Evolutionary conservation across 64 coral and sea anemone species (phyloP).

Genomic region (Trachythela sp.): DNA sequence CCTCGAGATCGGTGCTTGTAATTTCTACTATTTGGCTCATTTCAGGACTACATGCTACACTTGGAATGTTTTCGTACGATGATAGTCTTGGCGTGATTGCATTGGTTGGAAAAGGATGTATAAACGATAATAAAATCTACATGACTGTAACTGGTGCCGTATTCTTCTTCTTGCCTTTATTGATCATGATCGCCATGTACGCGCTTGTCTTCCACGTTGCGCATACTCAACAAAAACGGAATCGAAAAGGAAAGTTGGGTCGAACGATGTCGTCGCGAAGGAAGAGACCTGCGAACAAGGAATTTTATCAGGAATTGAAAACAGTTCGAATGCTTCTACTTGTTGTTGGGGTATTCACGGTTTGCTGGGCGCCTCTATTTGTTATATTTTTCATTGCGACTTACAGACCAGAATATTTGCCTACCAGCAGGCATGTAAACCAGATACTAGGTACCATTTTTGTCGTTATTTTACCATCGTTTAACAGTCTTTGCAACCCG

Average conservation of each 20-base stretch:
- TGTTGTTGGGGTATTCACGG: neutral
- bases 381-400: neutral
- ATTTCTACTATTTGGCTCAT: constrained; percentile 36
- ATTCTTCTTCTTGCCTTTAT: constrained; percentile 12
- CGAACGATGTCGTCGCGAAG: neutral
- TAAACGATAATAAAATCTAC: constrained; percentile 26
- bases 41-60: constrained; percentile 6
- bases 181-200: neutral
- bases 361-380: constrained; percentile 5
- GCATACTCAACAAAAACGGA: neutral
- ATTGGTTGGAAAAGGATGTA: constrained; percentile 15
- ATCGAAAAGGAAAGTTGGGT: neutral
- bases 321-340: constrained; percentile 9
- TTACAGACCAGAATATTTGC: neutral
- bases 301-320: constrained; percentile 15
- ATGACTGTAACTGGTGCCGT: neutral
- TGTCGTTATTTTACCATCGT: neutral
- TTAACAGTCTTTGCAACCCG: constrained; percentile 12
- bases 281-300: neutral
- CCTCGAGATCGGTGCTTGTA: neutral
- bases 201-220: neutral
- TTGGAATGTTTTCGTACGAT: constrained; percentile 14
- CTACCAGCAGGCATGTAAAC: neutral
- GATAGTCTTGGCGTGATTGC: constrained; percentile 15
- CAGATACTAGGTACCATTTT: neutral